Conservation (phyloP, 2,113 vertebrate species). For the Semicossyphus pulcher region DNA sequence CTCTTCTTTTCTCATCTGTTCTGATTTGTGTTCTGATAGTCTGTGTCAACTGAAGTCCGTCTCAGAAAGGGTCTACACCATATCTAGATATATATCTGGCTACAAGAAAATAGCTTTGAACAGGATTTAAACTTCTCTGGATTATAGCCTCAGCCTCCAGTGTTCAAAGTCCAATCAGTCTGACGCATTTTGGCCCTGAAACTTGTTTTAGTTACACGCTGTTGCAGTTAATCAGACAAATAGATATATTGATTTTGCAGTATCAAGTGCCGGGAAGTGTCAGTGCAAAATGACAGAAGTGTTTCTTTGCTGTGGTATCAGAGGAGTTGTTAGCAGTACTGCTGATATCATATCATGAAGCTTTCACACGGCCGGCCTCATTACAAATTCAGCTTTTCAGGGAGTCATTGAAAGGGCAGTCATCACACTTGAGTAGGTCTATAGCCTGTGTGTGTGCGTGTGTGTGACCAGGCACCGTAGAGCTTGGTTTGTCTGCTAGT, state of each 20-base stretch:
- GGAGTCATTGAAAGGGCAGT: constrained; percentile 37
- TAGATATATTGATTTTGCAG: constrained; percentile 25
- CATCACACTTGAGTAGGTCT: constrained; percentile 22
- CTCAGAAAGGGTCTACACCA: constrained; percentile 7
- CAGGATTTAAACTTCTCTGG: neutral
- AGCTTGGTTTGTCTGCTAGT: constrained; percentile 56
- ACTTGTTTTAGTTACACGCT: neutral
- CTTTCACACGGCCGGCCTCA: constrained; percentile 9
- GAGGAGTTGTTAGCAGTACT: neutral
- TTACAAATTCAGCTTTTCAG: constrained; percentile 37
- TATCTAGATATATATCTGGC: constrained; percentile 15
- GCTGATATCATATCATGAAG: constrained; percentile 24
- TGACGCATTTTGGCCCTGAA: constrained; percentile 1
- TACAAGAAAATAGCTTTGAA: constrained; percentile 15
- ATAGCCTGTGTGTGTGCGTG: constrained; percentile 1
- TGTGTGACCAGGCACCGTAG: constrained; percentile 25
- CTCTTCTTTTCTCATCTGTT: constrained; percentile 30
- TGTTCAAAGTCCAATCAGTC: neutral
- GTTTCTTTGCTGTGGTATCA: neutral
- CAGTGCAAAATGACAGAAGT: neutral
- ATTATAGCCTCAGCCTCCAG: neutral
- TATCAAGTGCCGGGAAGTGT: neutral
- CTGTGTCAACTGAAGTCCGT: constrained; percentile 12
- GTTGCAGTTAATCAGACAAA: constrained; percentile 18
- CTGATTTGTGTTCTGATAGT: constrained; percentile 29